Percentiles rank a stretch among this genome's conserved stretches.
Conservation (phyloP, 2,113 vertebrate genomes). For the Gobius niger region DNA sequence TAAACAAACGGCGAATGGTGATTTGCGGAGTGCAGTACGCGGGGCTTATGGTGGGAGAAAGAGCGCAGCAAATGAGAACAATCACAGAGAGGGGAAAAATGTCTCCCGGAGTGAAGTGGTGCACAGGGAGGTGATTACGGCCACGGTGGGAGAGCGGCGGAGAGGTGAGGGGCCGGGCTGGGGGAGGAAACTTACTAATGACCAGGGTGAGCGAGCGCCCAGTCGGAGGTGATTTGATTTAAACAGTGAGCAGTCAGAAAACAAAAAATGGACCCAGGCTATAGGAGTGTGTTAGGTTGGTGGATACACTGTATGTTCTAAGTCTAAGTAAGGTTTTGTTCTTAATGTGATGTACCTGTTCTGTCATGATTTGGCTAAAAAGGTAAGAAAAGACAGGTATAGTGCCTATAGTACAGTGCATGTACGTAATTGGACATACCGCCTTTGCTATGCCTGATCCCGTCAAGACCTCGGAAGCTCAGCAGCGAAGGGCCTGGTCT, state of each 20-base stretch:
- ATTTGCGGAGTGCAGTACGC: slow-evolving; percentile 11
- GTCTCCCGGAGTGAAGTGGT: slow-evolving; percentile 17
- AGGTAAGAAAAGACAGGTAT: too few relatives aligned
- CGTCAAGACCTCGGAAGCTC: too few relatives aligned
- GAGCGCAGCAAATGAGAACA: slow-evolving; percentile 73
- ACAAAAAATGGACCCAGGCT: neutral
- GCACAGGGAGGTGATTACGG: neutral
- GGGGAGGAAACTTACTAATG: slow-evolving; percentile 12
- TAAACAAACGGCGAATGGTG: slow-evolving; percentile 53
- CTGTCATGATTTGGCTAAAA: too few relatives aligned
- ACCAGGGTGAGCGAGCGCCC: neutral
- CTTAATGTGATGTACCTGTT: too few relatives aligned
- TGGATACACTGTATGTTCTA: too few relatives aligned
- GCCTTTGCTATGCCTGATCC: too few relatives aligned
- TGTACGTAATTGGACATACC: too few relatives aligned
- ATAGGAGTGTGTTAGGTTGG: too few relatives aligned
- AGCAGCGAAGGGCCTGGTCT: too few relatives aligned
- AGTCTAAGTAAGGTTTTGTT: too few relatives aligned
- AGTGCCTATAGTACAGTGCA: too few relatives aligned
- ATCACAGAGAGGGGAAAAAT: slow-evolving; percentile 50
- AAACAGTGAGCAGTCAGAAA: slow-evolving; percentile 26
- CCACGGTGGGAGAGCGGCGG: slow-evolving; percentile 8
- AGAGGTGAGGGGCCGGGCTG: slow-evolving; percentile 13
- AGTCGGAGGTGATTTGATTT: neutral
- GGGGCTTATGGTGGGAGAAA: slow-evolving; percentile 13